Evolutionary conservation across 2,888 invertebrate species (phyloP).

Genomic region (Drosophila yooni): DNA sequence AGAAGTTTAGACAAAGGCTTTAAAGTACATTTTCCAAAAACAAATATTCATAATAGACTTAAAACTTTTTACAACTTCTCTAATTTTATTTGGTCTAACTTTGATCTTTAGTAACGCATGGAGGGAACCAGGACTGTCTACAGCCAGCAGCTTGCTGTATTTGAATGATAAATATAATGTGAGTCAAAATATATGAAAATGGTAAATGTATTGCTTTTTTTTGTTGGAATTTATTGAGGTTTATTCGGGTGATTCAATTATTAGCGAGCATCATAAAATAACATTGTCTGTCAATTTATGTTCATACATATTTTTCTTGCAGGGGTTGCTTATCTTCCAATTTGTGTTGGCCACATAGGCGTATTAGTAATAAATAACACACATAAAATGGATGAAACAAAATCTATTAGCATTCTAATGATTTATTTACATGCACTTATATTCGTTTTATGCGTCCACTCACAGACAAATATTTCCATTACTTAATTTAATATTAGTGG

Average conservation of each 20-base stretch:
- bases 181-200: background rate
- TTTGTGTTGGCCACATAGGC: slow-evolving; percentile 12
- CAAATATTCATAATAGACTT: background rate
- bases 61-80: background rate
- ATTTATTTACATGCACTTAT: slow-evolving; percentile 53
- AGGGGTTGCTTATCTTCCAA: slow-evolving; percentile 11
- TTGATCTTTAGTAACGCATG: background rate
- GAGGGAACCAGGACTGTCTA: background rate
- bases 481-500: slow-evolving; percentile 21
- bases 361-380: slow-evolving; percentile 31
- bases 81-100: background rate
- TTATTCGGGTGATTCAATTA: slow-evolving; percentile 11
- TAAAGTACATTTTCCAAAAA: background rate
- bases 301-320: slow-evolving; percentile 8
- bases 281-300: slow-evolving; percentile 14
- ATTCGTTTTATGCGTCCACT: background rate
- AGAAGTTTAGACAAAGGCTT: background rate
- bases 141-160: background rate
- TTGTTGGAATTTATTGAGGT: background rate
- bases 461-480: slow-evolving; percentile 18
- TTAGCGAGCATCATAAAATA: slow-evolving; percentile 10
- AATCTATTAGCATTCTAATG: slow-evolving; percentile 65
- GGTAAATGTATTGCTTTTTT: background rate
- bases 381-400: slow-evolving; percentile 41
- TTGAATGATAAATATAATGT: background rate